Base-by-base conservation (phyloP, 2,888 invertebrate genomes). In the Metacarcinus magister region DNA sequence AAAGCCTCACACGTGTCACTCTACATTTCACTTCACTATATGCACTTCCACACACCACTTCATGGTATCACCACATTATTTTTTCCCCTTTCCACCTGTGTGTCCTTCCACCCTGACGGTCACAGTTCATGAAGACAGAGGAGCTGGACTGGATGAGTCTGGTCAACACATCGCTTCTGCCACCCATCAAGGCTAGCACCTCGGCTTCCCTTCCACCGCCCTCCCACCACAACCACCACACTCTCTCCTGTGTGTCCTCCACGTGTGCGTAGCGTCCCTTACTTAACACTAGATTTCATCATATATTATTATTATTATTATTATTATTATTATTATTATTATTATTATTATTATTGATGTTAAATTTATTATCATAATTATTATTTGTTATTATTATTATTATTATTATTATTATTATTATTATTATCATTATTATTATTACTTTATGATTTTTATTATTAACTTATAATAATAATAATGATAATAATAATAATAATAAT, bases 111-210 rank as follows among this genome's bases (percentile, higher is more conserved):
- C 5, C 87, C 32, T 87, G 87, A 5, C 87, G 91, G 91, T 75
- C 93, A 89, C 95, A 94, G 96, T 96, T 94, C 94, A 93, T 96
- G 95, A 87, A 16, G 96, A 95, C 44, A 87, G 96, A 96, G 93
- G 96, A 94, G 39, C 87, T 96, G 94, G 96, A 96, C 89, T 96
- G 96, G 96, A 92, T 82, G 89, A 96, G 96, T 93, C 92, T 96
- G 95, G 96, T 96, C 19, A 82, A 94, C 87, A 92, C 94, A n/a
- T 95, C 94, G 13, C 82, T 93, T 39, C 90, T 96, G 91, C 94
- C 95, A 60, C 95, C 95, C 23, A 44, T 94, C 82, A 87, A 94
- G 89, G 60, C 32, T 43, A 67, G 48, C 89, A 87, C n/a, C n/a
- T 87, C 92, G 60, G 44, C 54, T 16, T 54, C 39, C 44, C 19